A percentile compares a stretch with the other conserved stretches of the same genome.
Evolutionary conservation across 2,113 vertebrate species (phyloP).

Genomic region (Nothocercus julius): DNA sequence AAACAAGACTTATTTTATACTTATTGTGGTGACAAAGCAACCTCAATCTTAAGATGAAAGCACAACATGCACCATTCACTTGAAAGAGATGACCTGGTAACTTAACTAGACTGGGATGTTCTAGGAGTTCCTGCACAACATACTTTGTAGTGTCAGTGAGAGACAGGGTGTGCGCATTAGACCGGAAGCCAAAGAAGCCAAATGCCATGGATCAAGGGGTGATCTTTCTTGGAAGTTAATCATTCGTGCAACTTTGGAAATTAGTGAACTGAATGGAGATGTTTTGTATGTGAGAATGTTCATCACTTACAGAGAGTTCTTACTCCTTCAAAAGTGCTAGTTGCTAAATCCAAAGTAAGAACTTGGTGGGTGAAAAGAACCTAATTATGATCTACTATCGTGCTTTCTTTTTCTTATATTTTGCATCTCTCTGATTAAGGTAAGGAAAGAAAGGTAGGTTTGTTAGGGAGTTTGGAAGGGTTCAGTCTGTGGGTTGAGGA

Average conservation of each 20-base stretch:
- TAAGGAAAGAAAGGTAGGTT: neutral
- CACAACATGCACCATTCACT: neutral
- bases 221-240: neutral
- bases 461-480: neutral
- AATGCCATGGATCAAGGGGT: neutral
- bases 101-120: neutral
- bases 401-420: neutral
- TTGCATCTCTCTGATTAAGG: neutral
- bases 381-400: neutral
- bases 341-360: neutral
- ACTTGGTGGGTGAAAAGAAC: neutral
- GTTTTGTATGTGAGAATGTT: neutral
- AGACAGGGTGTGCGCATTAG: accelerated
- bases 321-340: neutral
- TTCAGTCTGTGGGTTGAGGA: neutral
- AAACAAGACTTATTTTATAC: neutral
- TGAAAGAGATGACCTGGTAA: neutral
- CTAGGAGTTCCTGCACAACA: neutral
- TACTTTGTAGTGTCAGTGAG: accelerated
- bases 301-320: neutral
- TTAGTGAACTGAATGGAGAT: too few relatives aligned
- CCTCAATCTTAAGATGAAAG: neutral
- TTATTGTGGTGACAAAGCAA: neutral
- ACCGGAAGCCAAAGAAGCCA: neutral
- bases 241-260: neutral